These are phyloP conservation scores for Heloderma charlesbogerti DNA, from an alignment of 2,113 vertebrate species.

Conservation along the genomic window DNA sequence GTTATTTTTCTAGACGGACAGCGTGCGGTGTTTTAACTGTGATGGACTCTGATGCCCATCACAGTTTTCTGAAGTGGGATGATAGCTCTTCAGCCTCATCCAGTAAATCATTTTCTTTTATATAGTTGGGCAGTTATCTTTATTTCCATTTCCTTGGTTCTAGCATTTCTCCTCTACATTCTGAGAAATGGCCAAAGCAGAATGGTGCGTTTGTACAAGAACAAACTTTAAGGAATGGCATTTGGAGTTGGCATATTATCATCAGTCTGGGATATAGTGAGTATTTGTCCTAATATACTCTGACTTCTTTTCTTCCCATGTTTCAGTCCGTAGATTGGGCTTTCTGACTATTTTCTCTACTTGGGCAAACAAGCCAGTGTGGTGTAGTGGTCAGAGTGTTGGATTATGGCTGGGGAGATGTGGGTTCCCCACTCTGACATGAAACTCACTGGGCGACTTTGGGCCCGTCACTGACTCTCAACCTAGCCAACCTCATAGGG, in stretches of 20 bases:
- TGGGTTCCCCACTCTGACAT: too few species aligned
- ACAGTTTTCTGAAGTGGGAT: not conserved
- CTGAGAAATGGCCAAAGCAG: not conserved
- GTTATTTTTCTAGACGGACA: not conserved
- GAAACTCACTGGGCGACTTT: too few species aligned
- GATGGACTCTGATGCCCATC: not conserved
- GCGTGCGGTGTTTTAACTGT: not conserved
- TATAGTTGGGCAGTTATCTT: not conserved
- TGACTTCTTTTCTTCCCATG: not conserved
- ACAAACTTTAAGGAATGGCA: not conserved
- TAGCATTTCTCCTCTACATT: not conserved
- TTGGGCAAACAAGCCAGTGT: not conserved
- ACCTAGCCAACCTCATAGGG: too few species aligned
- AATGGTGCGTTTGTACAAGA: not conserved
- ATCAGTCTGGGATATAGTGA: not conserved
- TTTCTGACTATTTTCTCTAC: not conserved
- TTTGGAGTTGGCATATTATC: not conserved
- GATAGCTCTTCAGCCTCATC: not conserved
- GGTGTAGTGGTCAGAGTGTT: too few species aligned
- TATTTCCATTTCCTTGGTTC: not conserved
- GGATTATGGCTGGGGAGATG: too few species aligned
- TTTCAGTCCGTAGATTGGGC: not conserved
- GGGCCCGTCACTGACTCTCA: too few species aligned
- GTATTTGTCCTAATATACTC: not conserved
- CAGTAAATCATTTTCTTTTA: not conserved